These are phyloP conservation scores for Drosophila demipolita DNA, from an alignment of 2,888 invertebrate genomes.

Conservation along the genomic window DNA sequence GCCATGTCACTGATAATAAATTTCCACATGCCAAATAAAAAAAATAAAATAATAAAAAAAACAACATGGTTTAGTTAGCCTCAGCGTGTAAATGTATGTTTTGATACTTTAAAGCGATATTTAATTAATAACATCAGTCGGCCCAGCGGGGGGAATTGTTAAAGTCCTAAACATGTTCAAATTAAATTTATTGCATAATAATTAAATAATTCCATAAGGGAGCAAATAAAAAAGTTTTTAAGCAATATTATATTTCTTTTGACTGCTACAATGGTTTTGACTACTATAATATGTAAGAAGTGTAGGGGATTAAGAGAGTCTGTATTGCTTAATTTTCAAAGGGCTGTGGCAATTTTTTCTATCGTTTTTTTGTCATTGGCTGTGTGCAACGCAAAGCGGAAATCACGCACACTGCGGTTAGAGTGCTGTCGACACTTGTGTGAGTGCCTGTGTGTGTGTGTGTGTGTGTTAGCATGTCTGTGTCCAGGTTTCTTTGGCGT, in stretches of 20 bases:
- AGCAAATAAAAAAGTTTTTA: background rate
- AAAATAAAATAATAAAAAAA: background rate
- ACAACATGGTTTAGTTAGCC: conserved; percentile 16
- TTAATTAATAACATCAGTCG: conserved; percentile 69
- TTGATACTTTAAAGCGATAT: conserved; percentile 59
- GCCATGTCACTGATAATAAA: conserved; percentile 77
- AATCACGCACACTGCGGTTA: conserved; percentile 71
- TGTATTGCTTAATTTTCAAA: background rate
- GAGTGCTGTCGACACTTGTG: conserved; percentile 43
- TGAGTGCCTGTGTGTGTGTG: conserved; percentile 1
- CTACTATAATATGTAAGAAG: background rate
- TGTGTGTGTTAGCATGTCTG: conserved; percentile 20
- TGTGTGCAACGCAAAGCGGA: conserved; percentile 61
- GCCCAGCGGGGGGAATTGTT: conserved; percentile 31
- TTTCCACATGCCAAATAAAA: conserved; percentile 42
- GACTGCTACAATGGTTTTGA: background rate
- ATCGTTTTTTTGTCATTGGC: conserved; percentile 47
- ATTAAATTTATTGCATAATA: conserved; percentile 32
- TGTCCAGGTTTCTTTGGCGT: conserved; percentile 28
- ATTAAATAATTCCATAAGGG: background rate
- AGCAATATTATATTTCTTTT: background rate
- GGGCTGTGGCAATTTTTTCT: conserved; percentile 16
- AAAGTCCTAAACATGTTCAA: conserved; percentile 20
- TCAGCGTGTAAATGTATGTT: conserved; percentile 56
- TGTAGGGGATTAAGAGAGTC: conserved; percentile 12